phyloP scores from a whole-genome alignment of 2,888 invertebrate genomes.

The Timema podura region DNA sequence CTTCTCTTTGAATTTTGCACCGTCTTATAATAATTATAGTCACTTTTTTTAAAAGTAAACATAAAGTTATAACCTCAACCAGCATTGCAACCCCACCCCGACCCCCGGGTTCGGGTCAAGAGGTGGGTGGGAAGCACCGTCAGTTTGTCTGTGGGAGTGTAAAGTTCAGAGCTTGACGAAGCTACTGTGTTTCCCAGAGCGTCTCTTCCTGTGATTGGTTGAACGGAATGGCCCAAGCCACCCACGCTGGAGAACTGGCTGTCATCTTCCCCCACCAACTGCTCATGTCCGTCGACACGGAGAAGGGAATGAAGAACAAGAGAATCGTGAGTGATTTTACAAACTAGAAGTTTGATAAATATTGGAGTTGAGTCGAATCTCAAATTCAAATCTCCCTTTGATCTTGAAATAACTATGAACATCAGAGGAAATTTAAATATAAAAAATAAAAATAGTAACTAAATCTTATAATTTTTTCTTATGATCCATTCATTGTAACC shows the following conservation, averaged over 20 bases:
- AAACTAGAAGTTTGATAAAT: too few relatives aligned
- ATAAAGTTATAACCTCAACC: too few relatives aligned
- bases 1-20: not conserved
- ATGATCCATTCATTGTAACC: too few relatives aligned
- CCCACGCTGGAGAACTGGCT: constrained; percentile 50
- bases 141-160: not conserved
- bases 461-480: too few relatives aligned
- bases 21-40: too few relatives aligned
- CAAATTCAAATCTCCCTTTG: too few relatives aligned
- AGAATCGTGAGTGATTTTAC: constrained; percentile 29
- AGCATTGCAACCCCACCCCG: not conserved
- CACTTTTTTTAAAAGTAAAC: too few relatives aligned
- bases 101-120: not conserved
- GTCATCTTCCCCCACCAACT: constrained; percentile 47
- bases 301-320: constrained; percentile 29
- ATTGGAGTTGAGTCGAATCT: too few relatives aligned
- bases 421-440: too few relatives aligned
- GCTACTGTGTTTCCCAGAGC: constrained; percentile 38
- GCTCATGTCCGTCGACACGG: constrained; percentile 26
- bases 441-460: too few relatives aligned
- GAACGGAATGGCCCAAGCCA: constrained; percentile 50
- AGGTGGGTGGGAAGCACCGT: not conserved
- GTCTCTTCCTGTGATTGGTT: constrained; percentile 50
- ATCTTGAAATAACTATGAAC: too few relatives aligned
- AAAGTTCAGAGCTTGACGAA: too few relatives aligned